Base-by-base conservation (phyloP, 2,797 vertebrate genomes). In the Cossypha niveicapilla region DNA sequence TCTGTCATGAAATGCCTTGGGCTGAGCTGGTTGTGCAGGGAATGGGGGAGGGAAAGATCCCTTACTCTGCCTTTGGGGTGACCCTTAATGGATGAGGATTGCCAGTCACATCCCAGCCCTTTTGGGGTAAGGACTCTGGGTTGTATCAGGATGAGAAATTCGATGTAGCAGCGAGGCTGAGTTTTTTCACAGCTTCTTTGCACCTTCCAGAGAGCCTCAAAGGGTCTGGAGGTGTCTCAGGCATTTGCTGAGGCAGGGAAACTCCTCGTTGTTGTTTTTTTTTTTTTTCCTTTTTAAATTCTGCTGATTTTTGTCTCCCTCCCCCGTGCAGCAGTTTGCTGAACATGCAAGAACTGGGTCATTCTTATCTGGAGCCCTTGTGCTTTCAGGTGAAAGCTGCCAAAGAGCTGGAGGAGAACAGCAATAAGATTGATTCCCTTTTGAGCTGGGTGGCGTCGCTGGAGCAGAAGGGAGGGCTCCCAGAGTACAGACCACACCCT, bases 401-500 rank as follows among this genome's bases (percentile, higher is more conserved):
- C 77, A 98, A 99, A 76, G 98, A 99, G 42, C 97, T 99, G 63
- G 98, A 99, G 97, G 98, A 99, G 93, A 99, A 98, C 70, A 98
- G 95, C 86, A 98, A 76, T 28, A 99, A 98, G 97, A 99, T 99
- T 0, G 98, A 98, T 78, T 95, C 98, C 27, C 98, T 99, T 48
- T 94, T 99, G 89, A 95, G 25, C 13, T 98, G 98, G 97, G 88
- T 98, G 77, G 87, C 96, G 15, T 97, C 95, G 0, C 41, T 98
- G 93, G 96, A 94, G 68, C 95, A 95, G 67, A 80, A 86, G 34
- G 74, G 56, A 50, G 74, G 18, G 62, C 75, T 93, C 60, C 72
- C 45, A 0, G 80, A 96, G 77, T 97, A 96, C 35, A 97, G 97
- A 60, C 53, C 98, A 8, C 97, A 97, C 51, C 96, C 97, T 62